phyloP scores from a whole-genome alignment of 2,113 vertebrate species.

The Cynoglossus semilaevis region DNA sequence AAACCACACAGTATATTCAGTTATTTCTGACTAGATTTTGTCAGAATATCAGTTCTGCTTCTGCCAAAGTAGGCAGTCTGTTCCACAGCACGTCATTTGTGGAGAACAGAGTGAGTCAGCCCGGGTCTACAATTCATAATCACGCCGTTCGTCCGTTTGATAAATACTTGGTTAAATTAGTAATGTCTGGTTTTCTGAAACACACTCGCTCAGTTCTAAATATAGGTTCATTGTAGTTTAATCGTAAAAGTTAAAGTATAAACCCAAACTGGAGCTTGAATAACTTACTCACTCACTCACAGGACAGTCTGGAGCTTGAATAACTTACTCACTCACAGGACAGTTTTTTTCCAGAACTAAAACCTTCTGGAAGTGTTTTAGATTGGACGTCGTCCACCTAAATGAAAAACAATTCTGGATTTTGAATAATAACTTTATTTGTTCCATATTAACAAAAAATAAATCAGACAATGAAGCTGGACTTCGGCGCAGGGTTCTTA shows the following conservation, averaged over 20 bases:
- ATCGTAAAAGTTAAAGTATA: conserved; percentile 39
- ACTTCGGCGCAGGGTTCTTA: conserved; percentile 37
- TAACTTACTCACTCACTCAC: conserved; percentile 23
- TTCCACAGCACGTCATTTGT: no score
- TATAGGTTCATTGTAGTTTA: not conserved
- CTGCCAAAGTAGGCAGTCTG: no score
- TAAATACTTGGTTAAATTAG: not conserved
- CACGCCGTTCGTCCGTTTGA: no score
- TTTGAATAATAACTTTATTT: conserved; percentile 67
- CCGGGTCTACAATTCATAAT: not conserved
- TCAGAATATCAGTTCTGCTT: no score
- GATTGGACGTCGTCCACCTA: no score
- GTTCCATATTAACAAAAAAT: conserved; percentile 72
- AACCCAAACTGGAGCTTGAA: conserved; percentile 26
- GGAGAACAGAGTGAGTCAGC: no score
- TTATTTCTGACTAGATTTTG: no score
- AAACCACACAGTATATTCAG: no score
- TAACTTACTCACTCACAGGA: not conserved
- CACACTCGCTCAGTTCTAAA: conserved; percentile 4
- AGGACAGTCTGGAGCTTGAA: conserved; percentile 14
- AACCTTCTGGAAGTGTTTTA: no score
- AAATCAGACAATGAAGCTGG: conserved; percentile 47
- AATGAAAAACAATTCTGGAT: not conserved
- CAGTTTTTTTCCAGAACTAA: no score
- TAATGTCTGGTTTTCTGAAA: not conserved